phyloP scores from a whole-genome alignment of 2,113 vertebrate species.

The Tricholaema leucomelas region DNA sequence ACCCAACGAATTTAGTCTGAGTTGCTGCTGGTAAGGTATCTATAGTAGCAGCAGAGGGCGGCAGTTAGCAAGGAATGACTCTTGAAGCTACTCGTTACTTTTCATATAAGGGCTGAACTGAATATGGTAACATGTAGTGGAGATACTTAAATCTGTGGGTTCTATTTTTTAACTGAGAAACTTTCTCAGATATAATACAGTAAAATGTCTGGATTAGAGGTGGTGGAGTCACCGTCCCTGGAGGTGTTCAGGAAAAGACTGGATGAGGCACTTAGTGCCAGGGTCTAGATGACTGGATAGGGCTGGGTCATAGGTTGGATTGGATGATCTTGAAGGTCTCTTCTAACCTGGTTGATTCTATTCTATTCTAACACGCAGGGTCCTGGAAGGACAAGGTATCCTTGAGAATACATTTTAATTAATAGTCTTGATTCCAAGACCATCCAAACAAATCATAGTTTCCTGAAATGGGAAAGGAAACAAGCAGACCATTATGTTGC shows the following conservation, averaged over 20 bases:
- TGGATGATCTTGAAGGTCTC: no score
- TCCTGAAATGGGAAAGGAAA: not conserved
- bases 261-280: no score
- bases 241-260: no score
- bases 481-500: not conserved
- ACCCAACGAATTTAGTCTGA: not conserved
- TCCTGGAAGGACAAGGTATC: not conserved
- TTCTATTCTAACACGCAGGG: not conserved
- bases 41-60: not conserved
- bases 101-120: not conserved
- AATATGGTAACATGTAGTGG: not conserved
- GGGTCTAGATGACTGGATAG: no score
- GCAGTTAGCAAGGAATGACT: slow-evolving; percentile 20
- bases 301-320: no score
- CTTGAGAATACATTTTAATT: not conserved
- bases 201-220: not conserved
- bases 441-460: not conserved
- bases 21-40: not conserved
- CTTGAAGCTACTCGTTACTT: not conserved
- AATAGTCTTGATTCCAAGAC: not conserved
- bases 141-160: not conserved
- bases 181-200: not conserved
- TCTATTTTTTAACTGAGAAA: not conserved
- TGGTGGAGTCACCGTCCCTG: no score
- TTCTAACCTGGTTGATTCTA: no score